Conservation (phyloP, 2,113 vertebrate genomes). For the Proteles cristata region DNA sequence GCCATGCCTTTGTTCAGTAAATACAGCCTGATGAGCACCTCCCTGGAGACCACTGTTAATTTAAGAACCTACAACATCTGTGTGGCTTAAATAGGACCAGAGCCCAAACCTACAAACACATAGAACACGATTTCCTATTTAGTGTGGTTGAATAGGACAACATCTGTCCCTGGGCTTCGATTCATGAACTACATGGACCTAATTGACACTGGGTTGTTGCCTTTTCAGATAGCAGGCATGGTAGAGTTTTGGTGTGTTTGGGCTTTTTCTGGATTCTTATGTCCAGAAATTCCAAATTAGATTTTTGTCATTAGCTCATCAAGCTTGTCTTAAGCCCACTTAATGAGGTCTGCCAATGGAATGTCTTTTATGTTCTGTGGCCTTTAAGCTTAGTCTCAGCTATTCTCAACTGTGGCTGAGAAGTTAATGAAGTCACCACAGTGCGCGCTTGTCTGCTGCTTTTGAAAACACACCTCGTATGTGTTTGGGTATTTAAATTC, state of each 20-base stretch:
- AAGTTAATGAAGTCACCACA: constrained; percentile 59
- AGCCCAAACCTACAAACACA: constrained; percentile 15
- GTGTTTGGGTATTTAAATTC: constrained; percentile 80
- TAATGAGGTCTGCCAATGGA: constrained; percentile 72
- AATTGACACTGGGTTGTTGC: not conserved
- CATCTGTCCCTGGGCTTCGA: not conserved
- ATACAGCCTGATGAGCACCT: not conserved
- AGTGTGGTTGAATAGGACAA: not conserved
- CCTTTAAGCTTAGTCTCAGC: constrained; percentile 44
- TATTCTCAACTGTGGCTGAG: constrained; percentile 26
- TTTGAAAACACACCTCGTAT: constrained; percentile 73
- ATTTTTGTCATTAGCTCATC: constrained; percentile 72
- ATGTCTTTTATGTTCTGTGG: constrained; percentile 67
- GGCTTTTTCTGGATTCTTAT: constrained; percentile 51
- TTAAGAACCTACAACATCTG: constrained; percentile 48
- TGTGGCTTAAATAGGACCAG: constrained; percentile 26
- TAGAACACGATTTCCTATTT: not conserved
- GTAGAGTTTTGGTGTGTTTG: constrained; percentile 42
- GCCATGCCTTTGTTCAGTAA: not conserved
- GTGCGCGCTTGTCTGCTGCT: constrained; percentile 57
- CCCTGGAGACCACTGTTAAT: constrained; percentile 42
- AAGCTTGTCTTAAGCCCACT: constrained; percentile 64
- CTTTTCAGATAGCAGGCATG: not conserved
- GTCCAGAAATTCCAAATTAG: constrained; percentile 70
- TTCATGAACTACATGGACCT: constrained; percentile 32